Percentiles rank a stretch among this genome's conserved stretches.
These are phyloP conservation scores for Aurelia sp. DNA, from an alignment of 30 jellyfish, hydroid and myxozoan genomes.

Conservation along the genomic window DNA sequence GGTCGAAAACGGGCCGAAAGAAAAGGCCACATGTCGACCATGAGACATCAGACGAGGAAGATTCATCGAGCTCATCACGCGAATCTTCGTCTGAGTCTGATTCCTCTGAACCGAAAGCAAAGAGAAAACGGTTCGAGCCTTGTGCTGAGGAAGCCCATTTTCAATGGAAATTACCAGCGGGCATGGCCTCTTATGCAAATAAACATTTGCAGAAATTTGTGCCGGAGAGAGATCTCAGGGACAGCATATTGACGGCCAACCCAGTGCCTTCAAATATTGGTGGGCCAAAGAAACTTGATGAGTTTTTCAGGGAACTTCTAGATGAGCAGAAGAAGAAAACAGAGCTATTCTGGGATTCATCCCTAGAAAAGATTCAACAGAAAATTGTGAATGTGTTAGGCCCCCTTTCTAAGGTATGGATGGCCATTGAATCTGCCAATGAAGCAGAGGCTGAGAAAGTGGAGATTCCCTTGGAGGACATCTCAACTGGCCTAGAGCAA, in stretches of 20 bases:
- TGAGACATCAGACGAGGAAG: not conserved
- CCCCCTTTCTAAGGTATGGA: no score
- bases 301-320: constrained; percentile 31
- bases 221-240: constrained; percentile 7
- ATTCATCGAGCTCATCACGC: not conserved
- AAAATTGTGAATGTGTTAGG: no score
- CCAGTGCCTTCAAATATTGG: constrained; percentile 43
- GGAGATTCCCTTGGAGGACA: no score
- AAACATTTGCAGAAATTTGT: no score
- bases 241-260: constrained; percentile 20
- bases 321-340: constrained; percentile 31
- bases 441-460: no score
- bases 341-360: not conserved
- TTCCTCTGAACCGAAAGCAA: not conserved
- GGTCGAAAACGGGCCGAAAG: no score
- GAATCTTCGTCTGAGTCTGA: not conserved
- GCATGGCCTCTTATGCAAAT: no score
- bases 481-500: no score
- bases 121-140: no score
- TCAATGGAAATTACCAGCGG: no score
- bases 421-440: no score
- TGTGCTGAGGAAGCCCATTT: no score
- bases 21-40: not conserved
- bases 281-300: constrained; percentile 38
- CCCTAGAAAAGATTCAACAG: not conserved